Conservation (phyloP, 2,113 vertebrate genomes). For the Dascyllus trimaculatus region DNA sequence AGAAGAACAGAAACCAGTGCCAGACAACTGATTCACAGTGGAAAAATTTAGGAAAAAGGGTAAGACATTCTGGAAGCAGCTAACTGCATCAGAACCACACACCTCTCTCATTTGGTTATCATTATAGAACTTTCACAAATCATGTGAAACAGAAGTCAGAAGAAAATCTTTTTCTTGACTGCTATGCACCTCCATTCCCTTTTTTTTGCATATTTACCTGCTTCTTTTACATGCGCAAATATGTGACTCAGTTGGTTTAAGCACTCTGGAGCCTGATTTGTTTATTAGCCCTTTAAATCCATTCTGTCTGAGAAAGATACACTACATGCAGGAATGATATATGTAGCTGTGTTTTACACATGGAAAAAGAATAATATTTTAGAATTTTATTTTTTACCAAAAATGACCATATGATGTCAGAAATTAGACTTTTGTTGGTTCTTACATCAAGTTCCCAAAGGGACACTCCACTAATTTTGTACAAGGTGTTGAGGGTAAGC, state of each 20-base stretch:
- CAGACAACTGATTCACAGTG: constrained; percentile 54
- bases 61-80: constrained; percentile 22
- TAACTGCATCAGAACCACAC: constrained; percentile 26
- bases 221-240: constrained; percentile 23
- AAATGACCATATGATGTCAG: too few relatives aligned
- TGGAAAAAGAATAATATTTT: too few relatives aligned
- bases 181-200: not conserved
- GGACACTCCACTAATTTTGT: too few relatives aligned
- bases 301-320: not conserved
- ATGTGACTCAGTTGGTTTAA: constrained; percentile 1
- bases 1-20: constrained; percentile 8
- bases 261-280: constrained; percentile 6
- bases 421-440: too few relatives aligned
- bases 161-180: not conserved
- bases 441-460: too few relatives aligned
- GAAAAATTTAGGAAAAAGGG: constrained; percentile 52
- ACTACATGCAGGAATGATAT: not conserved
- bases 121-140: constrained; percentile 14
- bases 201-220: constrained; percentile 28
- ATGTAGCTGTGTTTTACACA: too few relatives aligned
- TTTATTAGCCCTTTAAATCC: constrained; percentile 24
- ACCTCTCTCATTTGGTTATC: constrained; percentile 19
- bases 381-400: too few relatives aligned
- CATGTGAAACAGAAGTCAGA: constrained; percentile 15
- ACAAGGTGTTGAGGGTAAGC: too few relatives aligned